Percentiles rank a stretch among this genome's conserved stretches.
Conservation (phyloP, 2,113 vertebrate genomes). For the Catagonus wagneri region DNA sequence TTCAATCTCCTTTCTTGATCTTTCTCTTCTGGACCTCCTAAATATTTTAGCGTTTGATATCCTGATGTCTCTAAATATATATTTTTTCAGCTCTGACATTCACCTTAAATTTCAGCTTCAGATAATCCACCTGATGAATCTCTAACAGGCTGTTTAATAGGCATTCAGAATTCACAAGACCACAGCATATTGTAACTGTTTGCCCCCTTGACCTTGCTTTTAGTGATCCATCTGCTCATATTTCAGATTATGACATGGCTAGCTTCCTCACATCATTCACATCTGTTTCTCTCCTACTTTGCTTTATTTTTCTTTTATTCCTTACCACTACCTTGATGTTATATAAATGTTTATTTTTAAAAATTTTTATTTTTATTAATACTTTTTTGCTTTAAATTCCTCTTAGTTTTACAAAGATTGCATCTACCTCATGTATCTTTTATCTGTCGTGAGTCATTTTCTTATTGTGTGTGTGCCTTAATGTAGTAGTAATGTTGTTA, state of each 20-base stretch:
- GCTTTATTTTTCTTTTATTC: neutral
- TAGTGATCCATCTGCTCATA: neutral
- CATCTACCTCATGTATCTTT: neutral
- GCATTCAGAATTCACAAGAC: neutral
- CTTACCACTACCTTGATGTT: neutral
- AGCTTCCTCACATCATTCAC: neutral
- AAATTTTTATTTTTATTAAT: neutral
- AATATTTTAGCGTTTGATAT: neutral
- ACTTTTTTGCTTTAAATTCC: neutral
- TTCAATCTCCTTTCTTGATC: neutral
- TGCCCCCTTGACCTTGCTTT: neutral
- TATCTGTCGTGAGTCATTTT: neutral
- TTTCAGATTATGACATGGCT: neutral
- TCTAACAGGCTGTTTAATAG: neutral
- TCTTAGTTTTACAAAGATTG: constrained; percentile 13
- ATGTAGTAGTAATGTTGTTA: neutral
- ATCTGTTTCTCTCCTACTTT: neutral
- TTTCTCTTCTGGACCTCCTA: neutral
- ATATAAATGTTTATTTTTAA: neutral
- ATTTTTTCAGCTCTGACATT: constrained; percentile 1
- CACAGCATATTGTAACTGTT: neutral
- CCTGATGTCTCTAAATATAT: neutral
- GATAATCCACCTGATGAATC: neutral
- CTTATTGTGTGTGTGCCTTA: neutral
- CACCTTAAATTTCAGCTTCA: neutral